Conservation (phyloP, 2,888 invertebrate species). For the Ypsolopha scabrella region DNA sequence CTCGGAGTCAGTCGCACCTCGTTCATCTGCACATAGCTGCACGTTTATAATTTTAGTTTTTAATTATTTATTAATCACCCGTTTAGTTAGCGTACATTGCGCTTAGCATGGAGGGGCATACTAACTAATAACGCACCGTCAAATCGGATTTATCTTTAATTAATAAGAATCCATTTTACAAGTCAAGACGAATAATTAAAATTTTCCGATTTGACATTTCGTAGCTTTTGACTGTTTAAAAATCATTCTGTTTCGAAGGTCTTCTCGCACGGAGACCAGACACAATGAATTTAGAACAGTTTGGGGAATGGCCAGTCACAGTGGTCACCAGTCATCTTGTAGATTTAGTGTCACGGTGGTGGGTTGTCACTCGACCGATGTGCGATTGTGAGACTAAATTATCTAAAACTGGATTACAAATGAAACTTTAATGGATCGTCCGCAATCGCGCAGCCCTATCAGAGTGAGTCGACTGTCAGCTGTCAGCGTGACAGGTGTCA, state of each 20-base stretch:
- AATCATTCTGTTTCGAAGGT: not conserved
- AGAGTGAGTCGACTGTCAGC: too few species aligned
- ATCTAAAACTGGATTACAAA: not conserved
- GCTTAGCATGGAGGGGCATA: not conserved
- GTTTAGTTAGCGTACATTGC: conserved; percentile 11
- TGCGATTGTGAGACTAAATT: not conserved
- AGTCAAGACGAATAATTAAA: not conserved
- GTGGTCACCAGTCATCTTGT: not conserved
- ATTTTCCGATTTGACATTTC: not conserved
- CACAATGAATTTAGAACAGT: not conserved
- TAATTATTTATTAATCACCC: not conserved
- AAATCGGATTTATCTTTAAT: not conserved
- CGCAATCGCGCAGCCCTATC: not conserved
- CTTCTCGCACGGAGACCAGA: too few species aligned
- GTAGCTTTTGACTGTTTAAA: not conserved
- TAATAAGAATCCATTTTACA: not conserved
- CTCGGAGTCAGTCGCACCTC: conserved; percentile 22
- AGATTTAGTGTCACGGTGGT: not conserved
- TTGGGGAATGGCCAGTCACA: not conserved
- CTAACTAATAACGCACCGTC: not conserved
- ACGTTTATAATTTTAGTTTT: conserved; percentile 23
- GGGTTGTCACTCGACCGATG: not conserved
- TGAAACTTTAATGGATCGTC: not conserved
- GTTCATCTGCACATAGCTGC: conserved; percentile 31
- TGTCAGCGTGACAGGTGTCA: not conserved